Base-by-base conservation (phyloP, 2,113 vertebrate species). In the Tenebrosternarchus preto region DNA sequence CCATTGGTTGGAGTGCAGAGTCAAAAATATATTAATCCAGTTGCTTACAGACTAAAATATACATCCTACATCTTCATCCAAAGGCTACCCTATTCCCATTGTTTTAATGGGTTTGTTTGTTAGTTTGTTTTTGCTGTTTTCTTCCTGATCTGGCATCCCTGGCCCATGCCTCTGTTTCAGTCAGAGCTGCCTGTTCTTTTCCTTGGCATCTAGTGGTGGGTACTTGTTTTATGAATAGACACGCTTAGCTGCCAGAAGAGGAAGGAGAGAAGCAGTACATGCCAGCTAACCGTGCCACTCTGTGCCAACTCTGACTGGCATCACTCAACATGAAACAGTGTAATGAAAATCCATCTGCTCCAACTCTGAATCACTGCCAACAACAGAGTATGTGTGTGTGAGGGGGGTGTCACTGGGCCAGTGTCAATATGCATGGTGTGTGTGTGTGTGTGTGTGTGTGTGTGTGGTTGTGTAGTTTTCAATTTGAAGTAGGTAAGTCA, bases 341-440 rank as follows among this genome's bases (percentile, higher is more conserved):
- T 88, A 88, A 92, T 90, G 89, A 89, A 91, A 89, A 88, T 80
- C 86, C 89, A 91, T 91, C 90, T 90, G 88, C 84, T 88, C 66
- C 63, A 87, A 80, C 77, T 70, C 83, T 81, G 78, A 90, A 31
- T 66, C 73, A 60, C 72, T 82, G 82, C 83, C 87, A 87, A 74
- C 68, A 68, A 46, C 87, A 78, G 78, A 59, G 53, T 29, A 17
- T 69, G 31, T 46, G 53, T 31, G 22, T 24, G 71, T n/a, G 24
- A 29, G 64, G 57, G 66, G 59, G 24, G 19, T 60, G 39, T 57
- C 31, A 5, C 5, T 36, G 19, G 19, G 75, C 73, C 33, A 22
- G 11, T 55, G 29, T 53, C 27, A 25, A 20, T 20, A 59, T 17
- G n/a, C 31, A 46, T 73, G 50, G 64, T n/a, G 33, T 69, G 55